phyloP scores from a whole-genome alignment of 2,797 vertebrate genomes.

The Oryzias sinensis region DNA sequence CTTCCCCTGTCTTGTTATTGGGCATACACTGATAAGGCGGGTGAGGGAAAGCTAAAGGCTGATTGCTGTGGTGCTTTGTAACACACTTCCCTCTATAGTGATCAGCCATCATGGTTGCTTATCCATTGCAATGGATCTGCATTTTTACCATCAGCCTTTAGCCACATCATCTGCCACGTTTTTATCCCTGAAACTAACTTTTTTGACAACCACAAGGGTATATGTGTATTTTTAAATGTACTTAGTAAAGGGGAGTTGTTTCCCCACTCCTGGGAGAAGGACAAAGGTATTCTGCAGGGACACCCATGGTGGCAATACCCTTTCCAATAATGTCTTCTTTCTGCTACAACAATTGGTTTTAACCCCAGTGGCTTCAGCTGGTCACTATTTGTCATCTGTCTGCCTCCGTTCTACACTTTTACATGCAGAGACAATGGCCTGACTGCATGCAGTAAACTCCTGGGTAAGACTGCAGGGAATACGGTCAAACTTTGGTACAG shows the following conservation, averaged over 20 bases:
- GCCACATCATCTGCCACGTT: conserved; percentile 47
- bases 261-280: conserved; percentile 53
- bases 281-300: conserved; percentile 74
- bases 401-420: conserved; percentile 46
- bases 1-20: conserved; percentile 63
- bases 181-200: conserved; percentile 48
- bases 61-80: conserved; percentile 57
- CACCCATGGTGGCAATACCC: conserved; percentile 73
- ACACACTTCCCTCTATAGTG: conserved; percentile 42
- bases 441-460: conserved; percentile 31
- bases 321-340: conserved; percentile 82
- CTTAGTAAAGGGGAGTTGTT: conserved; percentile 12
- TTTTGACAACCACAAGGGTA: conserved; percentile 47
- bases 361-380: conserved; percentile 78
- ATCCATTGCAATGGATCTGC: conserved; percentile 33
- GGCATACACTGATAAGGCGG: conserved; percentile 55
- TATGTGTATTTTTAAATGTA: no score
- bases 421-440: conserved; percentile 42
- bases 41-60: conserved; percentile 44
- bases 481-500: not conserved
- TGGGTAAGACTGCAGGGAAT: conserved; percentile 18
- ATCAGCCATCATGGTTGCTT: conserved; percentile 50
- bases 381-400: conserved; percentile 75
- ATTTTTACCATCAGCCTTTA: conserved; percentile 43
- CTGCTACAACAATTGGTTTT: conserved; percentile 81